Evolutionary conservation across 2,888 invertebrate genomes (phyloP), one percentile per base, ranked within the genome.

Genomic region (Drosophila prolongata): DNA sequence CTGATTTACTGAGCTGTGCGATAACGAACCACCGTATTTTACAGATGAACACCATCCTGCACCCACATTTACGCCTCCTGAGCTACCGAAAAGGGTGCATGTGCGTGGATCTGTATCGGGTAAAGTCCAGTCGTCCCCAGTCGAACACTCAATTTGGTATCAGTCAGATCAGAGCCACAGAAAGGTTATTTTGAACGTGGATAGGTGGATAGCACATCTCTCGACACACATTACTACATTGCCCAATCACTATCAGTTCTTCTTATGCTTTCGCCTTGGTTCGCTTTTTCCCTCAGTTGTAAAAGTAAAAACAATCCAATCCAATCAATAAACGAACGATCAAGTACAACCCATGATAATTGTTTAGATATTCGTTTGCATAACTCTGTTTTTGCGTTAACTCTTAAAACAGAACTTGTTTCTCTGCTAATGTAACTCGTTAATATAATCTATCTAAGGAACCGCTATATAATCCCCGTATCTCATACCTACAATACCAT

Each of bases 61-160:
- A 95, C 97, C 98, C 94, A 97, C 98, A 95, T 98, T 97, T 95
- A 98, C 98, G 95, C 98, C 98, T 95, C 98, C 98, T 95, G 98
- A 98, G 96, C 97, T 98, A 95, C 98, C 98, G 95, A 98, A 98
- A 96, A 96, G 97, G 96, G 97, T 97, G 95, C 97, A 97, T 96
- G 96, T 97, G 94, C 95, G 97, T 97, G 97, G 97, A 97, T 94
- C 94, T 90, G 91, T 94, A 90, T 91, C 92, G 91, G 92, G 85
- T 87, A 79, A 87, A 71, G 76, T 81, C 71, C 35, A 35, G 30
- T 78, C 79, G 53, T 53, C 68, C 52, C 74, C 61, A 71, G 71
- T 75, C 30, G 44, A 71, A 65, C 38, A 61, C 53, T 55, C 56
- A 53, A 40, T 49, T 40, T 47, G 44, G 77, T 65, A 69, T 79